Evolutionary conservation across 2,113 vertebrate species (phyloP).

Genomic region (Diphyllodes magnificus): DNA sequence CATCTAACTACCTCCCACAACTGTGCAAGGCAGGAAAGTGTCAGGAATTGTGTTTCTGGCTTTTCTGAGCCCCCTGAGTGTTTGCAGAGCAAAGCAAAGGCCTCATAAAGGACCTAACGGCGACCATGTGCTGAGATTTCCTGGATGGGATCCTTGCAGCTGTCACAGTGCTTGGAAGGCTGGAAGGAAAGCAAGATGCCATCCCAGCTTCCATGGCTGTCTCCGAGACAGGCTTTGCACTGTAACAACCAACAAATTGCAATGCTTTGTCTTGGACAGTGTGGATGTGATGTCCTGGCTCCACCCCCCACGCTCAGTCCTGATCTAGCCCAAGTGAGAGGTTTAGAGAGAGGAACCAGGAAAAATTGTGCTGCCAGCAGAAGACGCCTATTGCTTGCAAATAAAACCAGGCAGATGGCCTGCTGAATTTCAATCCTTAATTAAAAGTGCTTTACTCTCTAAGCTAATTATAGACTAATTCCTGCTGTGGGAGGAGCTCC

Average conservation of each 20-base stretch:
- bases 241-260: background rate
- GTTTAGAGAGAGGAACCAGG: background rate
- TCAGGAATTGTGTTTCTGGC: background rate
- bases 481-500: background rate
- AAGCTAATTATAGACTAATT: slow-evolving; percentile 40
- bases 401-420: slow-evolving; percentile 39
- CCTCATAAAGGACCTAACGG: background rate
- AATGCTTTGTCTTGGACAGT: background rate
- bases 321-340: background rate
- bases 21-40: background rate
- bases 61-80: background rate
- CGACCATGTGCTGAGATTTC: background rate
- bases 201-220: background rate
- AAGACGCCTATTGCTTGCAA: slow-evolving; percentile 11
- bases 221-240: background rate
- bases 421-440: slow-evolving; percentile 31
- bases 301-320: background rate
- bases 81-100: background rate
- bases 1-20: background rate
- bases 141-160: background rate
- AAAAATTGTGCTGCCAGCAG: background rate
- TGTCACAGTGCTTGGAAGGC: background rate
- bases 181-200: background rate
- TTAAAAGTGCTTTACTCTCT: slow-evolving; percentile 43
- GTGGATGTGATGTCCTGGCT: background rate